Evolutionary conservation across 2,113 vertebrate genomes (phyloP).

Genomic region (Paralichthys olivaceus): DNA sequence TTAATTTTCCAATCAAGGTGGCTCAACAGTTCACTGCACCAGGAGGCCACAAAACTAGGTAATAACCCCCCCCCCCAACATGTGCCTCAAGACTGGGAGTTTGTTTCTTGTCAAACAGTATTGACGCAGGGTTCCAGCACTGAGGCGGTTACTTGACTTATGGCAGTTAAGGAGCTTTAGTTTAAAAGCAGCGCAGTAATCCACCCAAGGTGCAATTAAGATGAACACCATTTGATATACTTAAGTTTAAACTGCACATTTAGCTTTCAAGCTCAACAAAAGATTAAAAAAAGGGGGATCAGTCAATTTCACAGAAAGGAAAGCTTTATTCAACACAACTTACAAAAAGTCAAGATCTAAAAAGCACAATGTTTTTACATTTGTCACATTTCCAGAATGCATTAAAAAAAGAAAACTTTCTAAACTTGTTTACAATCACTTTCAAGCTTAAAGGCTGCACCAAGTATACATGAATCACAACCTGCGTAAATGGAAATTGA

Average conservation of each 20-base stretch:
- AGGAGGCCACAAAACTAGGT: no score
- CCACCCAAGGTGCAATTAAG: no score
- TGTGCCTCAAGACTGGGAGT: no score
- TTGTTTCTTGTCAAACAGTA: not conserved
- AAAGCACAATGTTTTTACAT: slow-evolving; percentile 14
- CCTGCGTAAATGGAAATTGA: not conserved
- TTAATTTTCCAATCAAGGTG: no score
- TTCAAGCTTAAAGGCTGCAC: not conserved
- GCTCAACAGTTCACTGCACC: no score
- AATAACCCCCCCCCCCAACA: no score
- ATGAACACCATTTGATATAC: no score
- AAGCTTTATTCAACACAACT: slow-evolving; percentile 54
- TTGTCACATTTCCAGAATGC: not conserved
- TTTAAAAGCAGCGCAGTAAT: no score
- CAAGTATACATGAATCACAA: slow-evolving; percentile 13
- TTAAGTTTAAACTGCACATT: no score
- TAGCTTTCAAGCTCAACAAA: not conserved
- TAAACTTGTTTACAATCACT: not conserved
- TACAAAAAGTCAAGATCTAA: slow-evolving; percentile 39
- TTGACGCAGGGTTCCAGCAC: not conserved
- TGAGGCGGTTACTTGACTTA: not conserved
- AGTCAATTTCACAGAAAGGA: slow-evolving; percentile 4
- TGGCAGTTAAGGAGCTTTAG: not conserved
- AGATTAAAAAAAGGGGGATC: not conserved
- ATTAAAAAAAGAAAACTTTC: not conserved